A percentile compares a stretch with the other conserved stretches of the same genome.
Conservation (phyloP, 2,888 invertebrate genomes). For the Eucera pruinosa region DNA sequence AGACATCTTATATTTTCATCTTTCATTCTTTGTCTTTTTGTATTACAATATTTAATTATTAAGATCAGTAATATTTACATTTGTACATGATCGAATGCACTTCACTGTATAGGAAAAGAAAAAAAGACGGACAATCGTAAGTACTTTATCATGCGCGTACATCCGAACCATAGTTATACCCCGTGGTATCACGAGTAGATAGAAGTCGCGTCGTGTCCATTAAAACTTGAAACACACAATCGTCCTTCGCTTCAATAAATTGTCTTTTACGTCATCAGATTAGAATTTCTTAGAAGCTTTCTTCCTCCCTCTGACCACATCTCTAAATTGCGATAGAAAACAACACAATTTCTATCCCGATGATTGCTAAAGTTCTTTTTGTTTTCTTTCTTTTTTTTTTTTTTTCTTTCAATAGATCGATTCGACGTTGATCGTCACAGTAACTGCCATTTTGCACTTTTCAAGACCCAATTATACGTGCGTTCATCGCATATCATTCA, state of each 20-base stretch:
- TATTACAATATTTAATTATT: constrained; percentile 76
- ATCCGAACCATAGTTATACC: constrained; percentile 30
- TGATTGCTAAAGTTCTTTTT: constrained; percentile 39
- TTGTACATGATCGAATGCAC: constrained; percentile 78
- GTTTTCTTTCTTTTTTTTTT: neutral
- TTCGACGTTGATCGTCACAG: constrained; percentile 46
- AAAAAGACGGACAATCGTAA: constrained; percentile 65
- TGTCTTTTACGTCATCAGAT: constrained; percentile 12
- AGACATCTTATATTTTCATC: neutral
- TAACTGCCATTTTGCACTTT: constrained; percentile 61
- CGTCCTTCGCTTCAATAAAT: constrained; percentile 15
- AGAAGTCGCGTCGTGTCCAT: constrained; percentile 25
- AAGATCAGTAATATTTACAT: constrained; percentile 79
- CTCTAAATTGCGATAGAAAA: constrained; percentile 26
- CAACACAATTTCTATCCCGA: constrained; percentile 32
- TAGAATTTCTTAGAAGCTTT: constrained; percentile 11
- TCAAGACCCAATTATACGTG: constrained; percentile 50
- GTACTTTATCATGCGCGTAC: constrained; percentile 60
- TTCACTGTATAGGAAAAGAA: constrained; percentile 66
- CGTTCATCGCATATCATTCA: constrained; percentile 71
- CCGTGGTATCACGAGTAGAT: constrained; percentile 2
- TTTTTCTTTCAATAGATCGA: constrained; percentile 40
- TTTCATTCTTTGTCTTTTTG: constrained; percentile 50
- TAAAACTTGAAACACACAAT: constrained; percentile 18
- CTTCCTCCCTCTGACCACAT: neutral